These are phyloP conservation scores for Lasioglossum figueresi DNA, from an alignment of 2,888 invertebrate species.

Conservation along the genomic window DNA sequence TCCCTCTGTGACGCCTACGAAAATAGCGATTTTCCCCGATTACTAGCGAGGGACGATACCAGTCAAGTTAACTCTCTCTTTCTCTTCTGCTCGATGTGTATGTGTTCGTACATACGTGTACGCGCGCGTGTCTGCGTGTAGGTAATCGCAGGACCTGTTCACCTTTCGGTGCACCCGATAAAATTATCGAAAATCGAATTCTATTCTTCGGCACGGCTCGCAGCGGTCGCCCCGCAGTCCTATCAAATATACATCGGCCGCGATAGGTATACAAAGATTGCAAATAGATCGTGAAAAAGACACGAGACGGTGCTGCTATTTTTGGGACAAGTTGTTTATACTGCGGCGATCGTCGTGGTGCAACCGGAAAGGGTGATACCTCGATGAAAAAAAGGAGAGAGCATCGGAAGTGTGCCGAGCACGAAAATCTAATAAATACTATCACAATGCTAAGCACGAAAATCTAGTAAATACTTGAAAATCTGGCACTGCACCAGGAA, in stretches of 20 bases:
- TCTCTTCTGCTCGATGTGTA: neutral
- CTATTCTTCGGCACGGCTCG: neutral
- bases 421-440: too few species aligned
- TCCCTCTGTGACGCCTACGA: constrained; percentile 2
- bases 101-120: neutral
- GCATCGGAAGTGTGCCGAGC: neutral
- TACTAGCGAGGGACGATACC: constrained; percentile 6
- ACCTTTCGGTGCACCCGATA: constrained; percentile 6
- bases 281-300: constrained; percentile 27
- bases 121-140: neutral
- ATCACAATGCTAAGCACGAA: too few species aligned
- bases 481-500: neutral
- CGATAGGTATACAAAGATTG: constrained; percentile 34
- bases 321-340: constrained; percentile 27
- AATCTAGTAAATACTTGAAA: neutral
- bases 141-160: constrained; percentile 10
- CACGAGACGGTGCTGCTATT: constrained; percentile 32
- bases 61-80: constrained; percentile 9
- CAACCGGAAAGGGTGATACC: constrained; percentile 11
- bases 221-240: neutral
- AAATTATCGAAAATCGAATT: constrained; percentile 31
- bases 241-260: constrained; percentile 6
- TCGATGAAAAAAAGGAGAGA: neutral
- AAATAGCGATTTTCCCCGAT: constrained; percentile 8
- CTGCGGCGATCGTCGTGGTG: neutral